These are phyloP conservation scores for Eupeodes corollae DNA, from an alignment of 1,140 invertebrate species.

Conservation along the genomic window DNA sequence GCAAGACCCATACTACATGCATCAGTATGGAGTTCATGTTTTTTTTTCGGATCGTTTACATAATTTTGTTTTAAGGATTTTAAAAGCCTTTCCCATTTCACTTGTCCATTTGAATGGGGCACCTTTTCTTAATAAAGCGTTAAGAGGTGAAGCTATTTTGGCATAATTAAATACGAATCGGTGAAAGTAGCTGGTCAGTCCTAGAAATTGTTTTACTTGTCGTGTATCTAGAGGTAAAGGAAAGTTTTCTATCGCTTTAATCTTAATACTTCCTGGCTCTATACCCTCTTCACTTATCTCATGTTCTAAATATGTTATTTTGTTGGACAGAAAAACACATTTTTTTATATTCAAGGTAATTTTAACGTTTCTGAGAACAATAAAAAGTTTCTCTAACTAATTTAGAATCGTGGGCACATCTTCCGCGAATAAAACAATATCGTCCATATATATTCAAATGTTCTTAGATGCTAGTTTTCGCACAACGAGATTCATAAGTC, in stretches of 20 bases:
- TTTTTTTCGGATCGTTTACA: not conserved
- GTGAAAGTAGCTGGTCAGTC: slow-evolving; percentile 30
- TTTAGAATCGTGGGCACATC: no score
- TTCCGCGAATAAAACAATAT: no score
- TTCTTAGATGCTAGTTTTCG: no score
- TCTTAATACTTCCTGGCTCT: slow-evolving; percentile 21
- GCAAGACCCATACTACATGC: not conserved
- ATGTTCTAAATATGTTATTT: slow-evolving; percentile 8
- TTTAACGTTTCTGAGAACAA: no score
- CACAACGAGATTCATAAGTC: no score
- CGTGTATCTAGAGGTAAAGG: slow-evolving; percentile 17
- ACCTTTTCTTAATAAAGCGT: slow-evolving; percentile 15
- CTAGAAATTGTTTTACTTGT: slow-evolving; percentile 23
- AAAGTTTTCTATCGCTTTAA: slow-evolving; percentile 24
- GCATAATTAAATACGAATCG: slow-evolving; percentile 24
- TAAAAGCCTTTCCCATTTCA: not conserved
- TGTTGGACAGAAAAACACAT: not conserved
- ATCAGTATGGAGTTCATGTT: slow-evolving; percentile 3
- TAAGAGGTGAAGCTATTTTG: slow-evolving; percentile 16
- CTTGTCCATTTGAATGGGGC: not conserved
- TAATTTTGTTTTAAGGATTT: no score
- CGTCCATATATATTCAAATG: no score
- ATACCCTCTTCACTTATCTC: slow-evolving; percentile 19
- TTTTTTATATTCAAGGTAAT: no score
- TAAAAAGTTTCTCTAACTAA: no score